Evolutionary conservation across 2,113 vertebrate species (phyloP), one percentile per base, ranked within the genome.

Genomic region (Micromys minutus): DNA sequence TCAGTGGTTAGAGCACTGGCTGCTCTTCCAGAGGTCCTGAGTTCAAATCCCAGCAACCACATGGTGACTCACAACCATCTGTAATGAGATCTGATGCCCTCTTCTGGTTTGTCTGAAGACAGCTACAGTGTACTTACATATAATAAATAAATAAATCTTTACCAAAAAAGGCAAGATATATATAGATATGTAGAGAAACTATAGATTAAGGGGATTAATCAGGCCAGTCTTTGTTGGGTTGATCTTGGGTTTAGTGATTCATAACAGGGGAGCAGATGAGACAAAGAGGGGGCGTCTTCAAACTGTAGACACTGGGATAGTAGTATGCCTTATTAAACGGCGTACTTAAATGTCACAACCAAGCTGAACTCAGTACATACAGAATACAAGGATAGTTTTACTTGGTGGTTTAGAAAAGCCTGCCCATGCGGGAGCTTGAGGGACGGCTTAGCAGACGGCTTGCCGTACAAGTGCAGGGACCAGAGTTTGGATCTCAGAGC

Each of bases 371-470:
- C 86, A 90, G n/a, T n/a, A n/a, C n/a, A 76, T 89, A 39, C 12
- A 80, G 34, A 93, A 87, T 71, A 92, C 2, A 89, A 89, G n/a
- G n/a, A 63, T 81, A 42, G 39, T 91, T 89, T 89, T 69, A 84
- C 74, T 74, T 93, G 88, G 26, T 77, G 59, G 84, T 26, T 93
- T 96, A 57, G 74, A 81, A 96, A 67, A 63, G 6, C 39, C 21
- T 26, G 52, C 21, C 12, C 57, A 29, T 61, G 55, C 65, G 45
- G 29, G 39, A 45, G 16, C 39, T 45, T 3, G 39, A 65, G 57
- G 7, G 8, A 21, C 65, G 81, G 59, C n/a, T 45, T 63, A 65
- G 26, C 55, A 31, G 39, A 34, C 26, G 45, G 39, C 80, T 29
- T 29, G 57, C 59, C 11, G 1, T 34, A 29, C 29, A 65, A 3